Conservation (phyloP, 2,113 vertebrate species). For the Suricata suricatta region DNA sequence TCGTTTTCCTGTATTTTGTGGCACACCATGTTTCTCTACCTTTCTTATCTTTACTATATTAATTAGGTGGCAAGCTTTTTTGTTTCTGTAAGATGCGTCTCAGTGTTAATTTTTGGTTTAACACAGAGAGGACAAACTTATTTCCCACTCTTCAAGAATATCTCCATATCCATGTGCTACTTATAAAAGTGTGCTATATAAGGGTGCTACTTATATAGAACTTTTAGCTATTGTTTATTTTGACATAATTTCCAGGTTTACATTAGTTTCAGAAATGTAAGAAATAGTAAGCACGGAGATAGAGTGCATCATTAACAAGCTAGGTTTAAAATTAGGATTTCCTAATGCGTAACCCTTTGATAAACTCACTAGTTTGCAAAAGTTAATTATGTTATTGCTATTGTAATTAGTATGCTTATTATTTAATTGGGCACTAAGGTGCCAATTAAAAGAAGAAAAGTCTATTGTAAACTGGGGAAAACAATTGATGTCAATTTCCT, state of each 20-base stretch:
- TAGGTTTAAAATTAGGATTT: conserved; percentile 24
- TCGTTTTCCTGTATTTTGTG: background rate
- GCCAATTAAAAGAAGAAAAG: conserved; percentile 74
- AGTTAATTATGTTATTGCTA: conserved; percentile 73
- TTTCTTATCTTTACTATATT: background rate
- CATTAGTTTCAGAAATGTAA: background rate
- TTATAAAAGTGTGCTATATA: background rate
- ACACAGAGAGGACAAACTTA: background rate
- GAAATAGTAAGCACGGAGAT: background rate
- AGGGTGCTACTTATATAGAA: background rate
- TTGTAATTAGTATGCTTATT: conserved; percentile 72
- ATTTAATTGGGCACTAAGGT: conserved; percentile 63
- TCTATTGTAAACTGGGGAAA: conserved; percentile 53
- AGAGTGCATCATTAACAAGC: background rate
- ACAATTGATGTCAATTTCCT: conserved; percentile 63
- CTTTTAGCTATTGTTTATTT: background rate
- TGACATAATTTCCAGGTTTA: conserved; percentile 45
- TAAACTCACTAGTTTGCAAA: conserved; percentile 38
- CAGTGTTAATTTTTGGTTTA: conserved; percentile 7
- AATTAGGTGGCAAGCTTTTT: background rate
- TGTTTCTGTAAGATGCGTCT: conserved; percentile 7
- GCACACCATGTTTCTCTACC: background rate
- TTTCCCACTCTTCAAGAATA: background rate
- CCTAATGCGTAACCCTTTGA: background rate
- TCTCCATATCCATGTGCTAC: background rate